Evolutionary conservation across 2,113 vertebrate genomes (phyloP).

Genomic region (Sula dactylatra): DNA sequence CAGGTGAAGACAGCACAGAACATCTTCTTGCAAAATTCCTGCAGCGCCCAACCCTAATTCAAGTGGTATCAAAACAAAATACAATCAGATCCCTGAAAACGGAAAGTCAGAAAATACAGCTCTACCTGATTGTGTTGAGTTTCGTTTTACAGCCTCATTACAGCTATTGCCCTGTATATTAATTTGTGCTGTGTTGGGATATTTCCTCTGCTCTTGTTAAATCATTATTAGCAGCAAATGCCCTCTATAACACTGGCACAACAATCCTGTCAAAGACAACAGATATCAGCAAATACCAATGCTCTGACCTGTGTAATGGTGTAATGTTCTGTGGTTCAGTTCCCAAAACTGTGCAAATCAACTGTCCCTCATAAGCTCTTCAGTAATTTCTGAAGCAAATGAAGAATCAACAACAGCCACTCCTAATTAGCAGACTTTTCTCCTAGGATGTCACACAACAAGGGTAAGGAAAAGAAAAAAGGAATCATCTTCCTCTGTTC

Average conservation of each 20-base stretch:
- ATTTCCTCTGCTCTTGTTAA: background rate
- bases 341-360: background rate
- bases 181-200: background rate
- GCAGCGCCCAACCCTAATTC: background rate
- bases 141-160: background rate
- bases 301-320: constrained; percentile 1
- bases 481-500: background rate
- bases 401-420: background rate
- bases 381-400: background rate
- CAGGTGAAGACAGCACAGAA: background rate
- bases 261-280: background rate
- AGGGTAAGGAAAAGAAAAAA: background rate
- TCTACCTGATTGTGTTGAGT: background rate
- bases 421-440: background rate
- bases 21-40: background rate
- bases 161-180: background rate
- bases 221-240: background rate
- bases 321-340: background rate
- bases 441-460: background rate
- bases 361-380: background rate
- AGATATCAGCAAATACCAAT: background rate
- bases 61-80: background rate
- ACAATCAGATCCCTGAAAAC: background rate
- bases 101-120: background rate
- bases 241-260: background rate